phyloP scores from a whole-genome alignment of 1,140 invertebrate genomes.

The Drosophila burlai region DNA sequence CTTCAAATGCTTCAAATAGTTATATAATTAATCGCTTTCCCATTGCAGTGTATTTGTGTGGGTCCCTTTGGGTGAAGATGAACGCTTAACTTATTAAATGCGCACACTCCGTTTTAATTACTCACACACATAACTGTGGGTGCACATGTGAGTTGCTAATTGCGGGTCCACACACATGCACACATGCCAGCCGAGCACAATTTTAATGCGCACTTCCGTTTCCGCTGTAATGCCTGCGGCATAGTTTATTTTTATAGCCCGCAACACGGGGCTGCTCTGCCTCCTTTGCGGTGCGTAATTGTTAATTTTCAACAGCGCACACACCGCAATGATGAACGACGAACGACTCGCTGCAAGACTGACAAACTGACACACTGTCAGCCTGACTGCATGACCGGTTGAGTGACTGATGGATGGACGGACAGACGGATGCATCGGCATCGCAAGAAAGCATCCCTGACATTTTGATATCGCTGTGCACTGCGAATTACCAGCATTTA shows the following conservation, averaged over 20 bases:
- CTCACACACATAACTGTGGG: conserved; percentile 59
- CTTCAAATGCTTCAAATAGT: not conserved
- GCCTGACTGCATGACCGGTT: conserved; percentile 24
- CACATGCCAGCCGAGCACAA: conserved; percentile 56
- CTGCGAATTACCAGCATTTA: conserved; percentile 74
- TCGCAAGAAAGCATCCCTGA: conserved; percentile 47
- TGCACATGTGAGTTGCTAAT: conserved; percentile 69
- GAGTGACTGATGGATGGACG: conserved; percentile 37
- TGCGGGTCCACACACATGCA: conserved; percentile 57
- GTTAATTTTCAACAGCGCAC: conserved; percentile 71
- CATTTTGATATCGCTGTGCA: conserved; percentile 71
- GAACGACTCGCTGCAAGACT: conserved; percentile 31
- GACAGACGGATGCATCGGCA: conserved; percentile 6
- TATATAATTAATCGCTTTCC: not conserved
- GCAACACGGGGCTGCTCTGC: conserved; percentile 34
- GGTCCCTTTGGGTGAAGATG: conserved; percentile 7
- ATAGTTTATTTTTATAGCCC: conserved; percentile 77
- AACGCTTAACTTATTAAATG: conserved; percentile 80
- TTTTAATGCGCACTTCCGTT: conserved; percentile 83
- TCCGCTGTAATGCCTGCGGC: conserved; percentile 78
- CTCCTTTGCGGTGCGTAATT: conserved; percentile 72
- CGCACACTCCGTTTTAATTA: conserved; percentile 80
- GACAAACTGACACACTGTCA: conserved; percentile 11
- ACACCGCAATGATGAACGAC: conserved; percentile 58
- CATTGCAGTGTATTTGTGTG: conserved; percentile 2